These are phyloP conservation scores for Eristalis tenax DNA, from an alignment of 2,888 invertebrate genomes.

Conservation along the genomic window DNA sequence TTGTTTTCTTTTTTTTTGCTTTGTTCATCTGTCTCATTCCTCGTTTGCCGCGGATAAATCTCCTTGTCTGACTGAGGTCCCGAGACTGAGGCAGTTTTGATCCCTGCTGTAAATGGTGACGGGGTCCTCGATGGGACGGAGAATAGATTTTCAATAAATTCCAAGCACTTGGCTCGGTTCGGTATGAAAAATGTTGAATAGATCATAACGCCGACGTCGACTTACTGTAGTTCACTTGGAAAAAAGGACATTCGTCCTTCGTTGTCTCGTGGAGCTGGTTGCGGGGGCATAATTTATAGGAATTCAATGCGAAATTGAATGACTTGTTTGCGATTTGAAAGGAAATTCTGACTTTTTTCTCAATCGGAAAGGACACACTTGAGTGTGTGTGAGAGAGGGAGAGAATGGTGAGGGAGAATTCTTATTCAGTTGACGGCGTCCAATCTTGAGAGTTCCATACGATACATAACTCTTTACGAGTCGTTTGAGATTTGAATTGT, in stretches of 20 bases:
- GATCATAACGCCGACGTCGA: constrained; percentile 46
- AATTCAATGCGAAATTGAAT: constrained; percentile 62
- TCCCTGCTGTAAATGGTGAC: neutral
- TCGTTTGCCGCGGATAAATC: constrained; percentile 43
- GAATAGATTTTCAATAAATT: constrained; percentile 68
- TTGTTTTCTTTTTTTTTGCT: constrained; percentile 1
- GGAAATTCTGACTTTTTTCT: constrained; percentile 17
- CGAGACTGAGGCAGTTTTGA: constrained; percentile 18
- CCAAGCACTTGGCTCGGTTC: constrained; percentile 49
- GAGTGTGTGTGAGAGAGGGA: neutral
- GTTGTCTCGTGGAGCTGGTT: constrained; percentile 9
- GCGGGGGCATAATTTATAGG: constrained; percentile 51
- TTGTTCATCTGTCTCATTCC: neutral
- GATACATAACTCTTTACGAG: constrained; percentile 43
- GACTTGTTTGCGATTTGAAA: constrained; percentile 60
- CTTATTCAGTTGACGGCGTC: constrained; percentile 25
- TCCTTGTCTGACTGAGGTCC: constrained; percentile 26
- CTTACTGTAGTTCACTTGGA: constrained; percentile 29
- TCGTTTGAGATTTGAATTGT: constrained; percentile 27
- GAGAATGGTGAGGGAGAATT: constrained; percentile 8
- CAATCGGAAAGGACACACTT: constrained; percentile 12
- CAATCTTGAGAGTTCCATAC: constrained; percentile 4
- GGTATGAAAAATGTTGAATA: constrained; percentile 50
- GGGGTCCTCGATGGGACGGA: neutral
- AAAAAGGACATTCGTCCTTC: constrained; percentile 44